phyloP scores from a whole-genome alignment of 2,888 invertebrate genomes.

The Timandra comae region DNA sequence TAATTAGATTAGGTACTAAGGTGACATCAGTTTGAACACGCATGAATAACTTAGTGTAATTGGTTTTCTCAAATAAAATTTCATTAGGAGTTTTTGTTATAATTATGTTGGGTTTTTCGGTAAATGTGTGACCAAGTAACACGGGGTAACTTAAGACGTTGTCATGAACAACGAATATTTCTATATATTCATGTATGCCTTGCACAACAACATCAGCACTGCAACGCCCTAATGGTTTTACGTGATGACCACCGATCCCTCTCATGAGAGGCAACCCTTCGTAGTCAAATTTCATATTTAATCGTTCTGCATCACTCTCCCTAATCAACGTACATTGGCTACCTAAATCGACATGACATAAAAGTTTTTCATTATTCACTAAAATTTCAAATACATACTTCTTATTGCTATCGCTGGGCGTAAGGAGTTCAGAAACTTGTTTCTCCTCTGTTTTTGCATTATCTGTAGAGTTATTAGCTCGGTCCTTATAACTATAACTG shows the following conservation, averaged over 20 bases:
- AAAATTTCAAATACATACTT: not conserved
- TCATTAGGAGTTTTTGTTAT: constrained; percentile 10
- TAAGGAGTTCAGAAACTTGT: too few species aligned
- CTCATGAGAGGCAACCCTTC: too few species aligned
- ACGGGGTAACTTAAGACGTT: not conserved
- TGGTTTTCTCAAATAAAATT: constrained; percentile 4
- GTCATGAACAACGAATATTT: constrained; percentile 1
- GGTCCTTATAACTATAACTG: not conserved
- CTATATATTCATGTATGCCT: not conserved
- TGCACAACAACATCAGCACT: constrained; percentile 2
- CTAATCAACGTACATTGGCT: constrained; percentile 24
- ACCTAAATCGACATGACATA: constrained; percentile 23
- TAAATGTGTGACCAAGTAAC: constrained; percentile 15
- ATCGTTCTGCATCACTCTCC: constrained; percentile 1
- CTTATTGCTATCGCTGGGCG: too few species aligned
- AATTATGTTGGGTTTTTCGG: constrained; percentile 10
- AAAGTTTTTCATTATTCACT: not conserved
- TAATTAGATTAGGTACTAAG: too few species aligned
- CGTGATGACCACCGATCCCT: too few species aligned
- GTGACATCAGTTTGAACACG: not conserved
- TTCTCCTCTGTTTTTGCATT: not conserved
- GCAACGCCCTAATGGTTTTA: too few species aligned
- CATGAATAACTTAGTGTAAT: not conserved
- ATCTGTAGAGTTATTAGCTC: not conserved
- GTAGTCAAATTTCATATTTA: too few species aligned